phyloP scores from a whole-genome alignment of 92 coral and sea anemone genomes.

The Paragorgia papillata region DNA sequence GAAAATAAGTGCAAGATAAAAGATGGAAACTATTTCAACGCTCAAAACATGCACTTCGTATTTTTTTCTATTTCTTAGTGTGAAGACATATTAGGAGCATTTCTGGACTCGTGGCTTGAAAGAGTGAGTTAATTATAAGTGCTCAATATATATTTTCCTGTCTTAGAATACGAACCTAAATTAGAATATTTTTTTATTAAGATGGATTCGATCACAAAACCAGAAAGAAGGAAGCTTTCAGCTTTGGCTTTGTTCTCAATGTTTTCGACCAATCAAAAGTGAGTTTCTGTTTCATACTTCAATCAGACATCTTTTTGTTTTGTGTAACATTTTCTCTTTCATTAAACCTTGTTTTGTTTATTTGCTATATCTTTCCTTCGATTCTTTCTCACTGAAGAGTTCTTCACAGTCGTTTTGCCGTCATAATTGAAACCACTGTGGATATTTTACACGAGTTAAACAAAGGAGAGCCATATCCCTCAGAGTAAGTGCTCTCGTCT shows the following conservation, averaged over 20 bases:
- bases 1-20: too few species aligned
- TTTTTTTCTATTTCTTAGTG: conserved; percentile 45
- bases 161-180: too few species aligned
- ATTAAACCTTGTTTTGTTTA: too few species aligned
- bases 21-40: too few species aligned
- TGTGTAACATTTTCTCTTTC: not conserved
- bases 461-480: conserved; percentile 70
- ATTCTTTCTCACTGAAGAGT: conserved; percentile 39
- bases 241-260: conserved; percentile 73
- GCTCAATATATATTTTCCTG: not conserved
- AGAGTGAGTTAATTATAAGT: conserved; percentile 57
- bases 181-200: conserved; percentile 20
- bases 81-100: conserved; percentile 69
- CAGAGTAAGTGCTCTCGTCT: conserved; percentile 69
- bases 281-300: conserved; percentile 11
- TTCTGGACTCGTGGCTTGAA: conserved; percentile 87
- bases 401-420: conserved; percentile 72
- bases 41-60: too few species aligned
- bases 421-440: conserved; percentile 83
- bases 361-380: not conserved
- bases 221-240: conserved; percentile 83
- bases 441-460: conserved; percentile 89
- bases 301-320: not conserved
- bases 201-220: conserved; percentile 87
- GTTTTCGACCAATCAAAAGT: conserved; percentile 73